Percentiles rank a stretch among this genome's conserved stretches.
These are phyloP conservation scores for Callitettix versicolor DNA, from an alignment of 1,140 invertebrate species.

Conservation along the genomic window DNA sequence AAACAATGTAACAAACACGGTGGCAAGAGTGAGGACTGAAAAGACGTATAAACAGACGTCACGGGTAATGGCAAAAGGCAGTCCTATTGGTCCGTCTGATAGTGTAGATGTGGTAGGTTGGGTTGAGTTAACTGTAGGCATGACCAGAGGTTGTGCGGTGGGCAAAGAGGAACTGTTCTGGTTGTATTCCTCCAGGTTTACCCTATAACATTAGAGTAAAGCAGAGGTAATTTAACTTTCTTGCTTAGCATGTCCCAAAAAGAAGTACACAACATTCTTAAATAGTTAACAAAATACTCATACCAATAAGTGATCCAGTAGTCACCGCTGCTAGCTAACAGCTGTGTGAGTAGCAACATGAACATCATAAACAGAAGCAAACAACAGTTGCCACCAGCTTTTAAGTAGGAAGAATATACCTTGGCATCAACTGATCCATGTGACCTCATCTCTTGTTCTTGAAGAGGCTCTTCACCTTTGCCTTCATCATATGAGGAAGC, in stretches of 20 bases:
- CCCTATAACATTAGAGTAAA: no score
- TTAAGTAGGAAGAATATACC: slow-evolving; percentile 61
- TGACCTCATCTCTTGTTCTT: slow-evolving; percentile 21
- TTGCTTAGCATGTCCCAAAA: no score
- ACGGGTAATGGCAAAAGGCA: background rate
- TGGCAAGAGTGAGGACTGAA: slow-evolving; percentile 25
- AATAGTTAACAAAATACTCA: no score
- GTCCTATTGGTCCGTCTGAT: background rate
- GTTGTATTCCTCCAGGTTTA: slow-evolving; percentile 36
- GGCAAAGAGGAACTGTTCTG: background rate
- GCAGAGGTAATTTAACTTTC: no score
- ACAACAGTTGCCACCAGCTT: slow-evolving; percentile 48
- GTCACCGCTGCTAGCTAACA: slow-evolving; percentile 56
- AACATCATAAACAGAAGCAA: slow-evolving; percentile 45
- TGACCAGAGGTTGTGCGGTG: background rate
- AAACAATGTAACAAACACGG: slow-evolving; percentile 45
- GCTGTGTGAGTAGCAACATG: slow-evolving; percentile 52
- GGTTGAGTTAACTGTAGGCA: background rate
- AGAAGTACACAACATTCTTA: no score
- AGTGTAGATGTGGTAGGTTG: background rate
- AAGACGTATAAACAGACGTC: slow-evolving; percentile 3
- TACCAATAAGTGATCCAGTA: slow-evolving; percentile 70
- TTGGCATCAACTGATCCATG: slow-evolving; percentile 31
- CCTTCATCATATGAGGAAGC: no score
- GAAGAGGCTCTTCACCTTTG: slow-evolving; percentile 23